These are phyloP conservation scores for Oithona nana DNA, from an alignment of 2,888 invertebrate species.

Conservation along the genomic window DNA sequence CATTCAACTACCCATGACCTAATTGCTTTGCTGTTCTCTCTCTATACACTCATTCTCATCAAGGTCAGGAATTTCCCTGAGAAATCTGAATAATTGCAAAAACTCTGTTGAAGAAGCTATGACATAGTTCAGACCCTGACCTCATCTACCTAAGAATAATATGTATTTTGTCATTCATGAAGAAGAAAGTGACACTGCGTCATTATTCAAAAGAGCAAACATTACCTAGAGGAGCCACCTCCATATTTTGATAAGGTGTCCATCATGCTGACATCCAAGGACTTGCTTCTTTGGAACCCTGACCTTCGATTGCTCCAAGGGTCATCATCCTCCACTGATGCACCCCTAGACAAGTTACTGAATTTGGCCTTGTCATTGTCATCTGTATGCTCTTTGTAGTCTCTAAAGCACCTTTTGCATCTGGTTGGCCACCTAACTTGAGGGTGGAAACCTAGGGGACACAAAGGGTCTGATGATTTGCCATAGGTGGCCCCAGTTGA, in stretches of 20 bases:
- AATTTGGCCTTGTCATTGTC: slow-evolving; percentile 28
- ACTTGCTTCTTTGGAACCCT: not conserved
- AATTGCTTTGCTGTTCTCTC: no score
- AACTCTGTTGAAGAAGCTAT: no score
- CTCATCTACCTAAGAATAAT: no score
- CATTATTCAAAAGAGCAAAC: no score
- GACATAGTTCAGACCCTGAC: no score
- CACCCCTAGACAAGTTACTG: not conserved
- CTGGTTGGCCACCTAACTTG: slow-evolving; percentile 78
- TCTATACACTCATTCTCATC: no score
- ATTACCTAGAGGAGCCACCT: not conserved
- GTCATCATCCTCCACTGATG: not conserved
- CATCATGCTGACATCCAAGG: slow-evolving; percentile 6
- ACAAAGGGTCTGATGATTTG: slow-evolving; percentile 45
- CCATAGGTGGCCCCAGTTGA: slow-evolving; percentile 17
- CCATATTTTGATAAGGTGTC: not conserved
- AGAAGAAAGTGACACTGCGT: no score
- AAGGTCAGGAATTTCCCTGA: no score
- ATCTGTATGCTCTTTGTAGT: slow-evolving; percentile 72
- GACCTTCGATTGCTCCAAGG: not conserved
- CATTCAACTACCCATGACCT: no score
- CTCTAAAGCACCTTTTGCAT: slow-evolving; percentile 78
- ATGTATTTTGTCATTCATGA: no score
- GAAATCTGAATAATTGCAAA: no score
- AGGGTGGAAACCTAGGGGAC: slow-evolving; percentile 80